A percentile compares a stretch with the other conserved stretches of the same genome.
Conservation (phyloP, 2,888 invertebrate genomes). For the Argynnis bischoffii region DNA sequence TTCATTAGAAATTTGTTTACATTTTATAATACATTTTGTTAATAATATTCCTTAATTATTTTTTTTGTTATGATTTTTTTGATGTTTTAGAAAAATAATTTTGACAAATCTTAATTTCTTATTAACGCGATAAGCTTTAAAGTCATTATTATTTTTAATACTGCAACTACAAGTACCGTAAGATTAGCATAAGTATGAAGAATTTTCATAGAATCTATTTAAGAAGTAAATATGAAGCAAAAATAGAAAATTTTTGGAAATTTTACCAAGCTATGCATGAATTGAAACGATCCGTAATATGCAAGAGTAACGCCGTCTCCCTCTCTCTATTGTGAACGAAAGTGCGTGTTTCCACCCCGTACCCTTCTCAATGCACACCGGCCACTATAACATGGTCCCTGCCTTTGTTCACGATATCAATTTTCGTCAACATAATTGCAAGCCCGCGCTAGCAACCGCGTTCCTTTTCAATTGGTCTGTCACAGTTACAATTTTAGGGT, state of each 20-base stretch:
- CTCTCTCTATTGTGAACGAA: slow-evolving; percentile 52
- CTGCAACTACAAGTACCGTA: too few relatives aligned
- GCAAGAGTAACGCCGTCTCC: slow-evolving; percentile 54
- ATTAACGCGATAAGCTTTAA: not conserved
- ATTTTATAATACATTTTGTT: not conserved
- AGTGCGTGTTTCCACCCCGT: slow-evolving; percentile 64
- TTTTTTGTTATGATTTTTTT: not conserved
- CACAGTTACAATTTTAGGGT: slow-evolving; percentile 71
- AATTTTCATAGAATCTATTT: too few relatives aligned
- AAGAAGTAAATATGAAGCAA: too few relatives aligned
- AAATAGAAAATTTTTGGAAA: too few relatives aligned
- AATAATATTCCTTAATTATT: not conserved
- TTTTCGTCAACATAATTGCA: slow-evolving; percentile 35
- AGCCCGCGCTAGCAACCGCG: slow-evolving; percentile 26
- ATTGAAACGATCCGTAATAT: slow-evolving; percentile 54
- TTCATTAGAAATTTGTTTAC: not conserved
- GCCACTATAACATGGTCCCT: slow-evolving; percentile 54
- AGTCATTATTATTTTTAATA: not conserved
- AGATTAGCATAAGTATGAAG: too few relatives aligned
- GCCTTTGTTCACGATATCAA: slow-evolving; percentile 38
- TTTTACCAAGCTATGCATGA: slow-evolving; percentile 39
- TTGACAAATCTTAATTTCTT: not conserved
- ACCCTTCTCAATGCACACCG: slow-evolving; percentile 68
- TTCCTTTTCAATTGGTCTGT: slow-evolving; percentile 47
- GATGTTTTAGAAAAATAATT: not conserved